Evolutionary conservation across 2,797 vertebrate species (phyloP).

Genomic region (Amblyopsis hoosieri): DNA sequence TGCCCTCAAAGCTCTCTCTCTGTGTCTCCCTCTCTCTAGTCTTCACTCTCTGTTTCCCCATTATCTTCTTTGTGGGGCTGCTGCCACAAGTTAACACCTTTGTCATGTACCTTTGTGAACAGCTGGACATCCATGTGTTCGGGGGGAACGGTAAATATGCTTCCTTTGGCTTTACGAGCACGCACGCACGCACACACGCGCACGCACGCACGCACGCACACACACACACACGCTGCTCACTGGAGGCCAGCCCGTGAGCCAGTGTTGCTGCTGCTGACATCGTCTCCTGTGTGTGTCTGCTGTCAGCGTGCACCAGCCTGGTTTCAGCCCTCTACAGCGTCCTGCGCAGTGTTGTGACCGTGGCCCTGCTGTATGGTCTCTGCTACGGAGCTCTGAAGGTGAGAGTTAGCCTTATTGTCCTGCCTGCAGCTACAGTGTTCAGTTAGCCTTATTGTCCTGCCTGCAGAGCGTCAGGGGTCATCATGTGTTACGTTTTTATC

Average conservation of each 20-base stretch:
- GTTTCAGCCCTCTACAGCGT: slow-evolving; percentile 94
- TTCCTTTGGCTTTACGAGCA: slow-evolving; percentile 25
- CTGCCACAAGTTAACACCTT: slow-evolving; percentile 99
- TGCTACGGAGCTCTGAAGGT: slow-evolving; percentile 98
- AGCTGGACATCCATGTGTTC: slow-evolving; percentile 98
- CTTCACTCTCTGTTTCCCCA: slow-evolving; percentile 97
- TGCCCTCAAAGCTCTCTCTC: slow-evolving; percentile 1
- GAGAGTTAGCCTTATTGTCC: slow-evolving; percentile 36
- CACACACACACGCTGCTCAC: background rate
- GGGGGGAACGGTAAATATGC: slow-evolving; percentile 92
- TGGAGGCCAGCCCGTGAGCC: slow-evolving; percentile 3
- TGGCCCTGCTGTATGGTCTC: slow-evolving; percentile 93
- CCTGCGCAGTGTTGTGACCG: slow-evolving; percentile 92
- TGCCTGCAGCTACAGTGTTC: no score
- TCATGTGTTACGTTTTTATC: no score
- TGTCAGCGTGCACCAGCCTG: slow-evolving; percentile 92
- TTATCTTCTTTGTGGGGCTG: slow-evolving; percentile 96
- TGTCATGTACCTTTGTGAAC: slow-evolving; percentile 98
- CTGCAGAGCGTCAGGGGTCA: no score
- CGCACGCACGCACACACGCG: background rate
- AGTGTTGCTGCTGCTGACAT: no score
- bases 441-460: background rate
- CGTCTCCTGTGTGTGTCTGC: slow-evolving; percentile 6
- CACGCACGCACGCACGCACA: background rate
- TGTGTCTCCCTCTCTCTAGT: slow-evolving; percentile 68